phyloP scores from a whole-genome alignment of 2,888 invertebrate species.

The Eristalis arbustorum region DNA sequence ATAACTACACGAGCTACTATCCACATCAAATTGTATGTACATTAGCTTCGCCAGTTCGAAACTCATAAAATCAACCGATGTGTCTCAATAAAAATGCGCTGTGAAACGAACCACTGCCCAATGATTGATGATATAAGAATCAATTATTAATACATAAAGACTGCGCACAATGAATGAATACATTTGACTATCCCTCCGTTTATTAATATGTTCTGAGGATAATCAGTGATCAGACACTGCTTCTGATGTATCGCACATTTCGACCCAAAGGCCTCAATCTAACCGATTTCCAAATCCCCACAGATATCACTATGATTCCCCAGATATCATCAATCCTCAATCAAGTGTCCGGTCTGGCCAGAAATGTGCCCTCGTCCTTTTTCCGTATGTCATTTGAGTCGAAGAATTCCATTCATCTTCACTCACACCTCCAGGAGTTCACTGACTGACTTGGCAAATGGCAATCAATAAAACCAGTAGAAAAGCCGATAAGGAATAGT shows the following conservation, averaged over 20 bases:
- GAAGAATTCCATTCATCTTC: constrained; percentile 17
- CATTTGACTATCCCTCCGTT: background rate
- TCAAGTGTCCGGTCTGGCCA: constrained; percentile 22
- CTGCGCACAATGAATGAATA: constrained; percentile 6
- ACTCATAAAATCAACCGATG: background rate
- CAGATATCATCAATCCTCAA: constrained; percentile 52
- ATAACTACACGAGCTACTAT: background rate
- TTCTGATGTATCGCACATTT: constrained; percentile 17
- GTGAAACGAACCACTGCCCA: background rate
- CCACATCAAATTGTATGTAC: background rate
- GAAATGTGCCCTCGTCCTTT: background rate
- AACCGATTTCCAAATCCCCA: constrained; percentile 7
- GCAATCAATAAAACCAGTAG: constrained; percentile 12
- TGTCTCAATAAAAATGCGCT: background rate
- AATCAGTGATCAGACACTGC: constrained; percentile 26
- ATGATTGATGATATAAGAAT: constrained; percentile 31
- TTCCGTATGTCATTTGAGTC: constrained; percentile 16
- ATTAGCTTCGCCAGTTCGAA: background rate
- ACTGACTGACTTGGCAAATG: background rate
- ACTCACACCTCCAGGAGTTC: background rate
- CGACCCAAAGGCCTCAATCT: background rate
- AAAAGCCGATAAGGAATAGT: background rate
- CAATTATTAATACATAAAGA: constrained; percentile 6
- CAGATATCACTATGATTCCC: constrained; percentile 7
- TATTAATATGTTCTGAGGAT: constrained; percentile 34